Conservation (phyloP, 2,888 invertebrate species). For the Lutraria lutraria region DNA sequence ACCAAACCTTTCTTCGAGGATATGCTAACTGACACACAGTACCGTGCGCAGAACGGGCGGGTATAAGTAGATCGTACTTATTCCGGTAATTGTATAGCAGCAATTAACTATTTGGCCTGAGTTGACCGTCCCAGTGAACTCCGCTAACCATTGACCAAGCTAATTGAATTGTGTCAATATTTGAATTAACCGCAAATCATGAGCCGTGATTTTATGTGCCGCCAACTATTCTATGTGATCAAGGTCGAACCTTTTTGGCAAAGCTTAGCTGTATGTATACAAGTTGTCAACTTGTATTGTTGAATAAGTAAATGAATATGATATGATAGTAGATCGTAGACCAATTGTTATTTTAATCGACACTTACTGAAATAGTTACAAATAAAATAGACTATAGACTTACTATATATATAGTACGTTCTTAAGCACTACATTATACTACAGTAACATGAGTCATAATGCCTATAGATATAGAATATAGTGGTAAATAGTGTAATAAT, state of each 20-base stretch:
- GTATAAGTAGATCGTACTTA: not conserved
- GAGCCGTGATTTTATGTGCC: not conserved
- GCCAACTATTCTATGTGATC: not conserved
- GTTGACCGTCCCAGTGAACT: slow-evolving; percentile 40
- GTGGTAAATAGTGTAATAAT: too few species aligned
- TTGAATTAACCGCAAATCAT: not conserved
- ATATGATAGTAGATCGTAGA: too few species aligned
- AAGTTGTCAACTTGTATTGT: not conserved
- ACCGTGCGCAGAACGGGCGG: not conserved
- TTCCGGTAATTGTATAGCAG: slow-evolving; percentile 35
- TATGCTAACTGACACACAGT: not conserved
- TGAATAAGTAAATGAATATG: too few species aligned
- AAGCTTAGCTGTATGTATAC: not conserved
- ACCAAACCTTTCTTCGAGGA: not conserved
- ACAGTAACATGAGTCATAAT: too few species aligned
- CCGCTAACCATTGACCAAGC: slow-evolving; percentile 20
- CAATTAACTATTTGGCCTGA: slow-evolving; percentile 39
- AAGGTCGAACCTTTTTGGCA: not conserved
- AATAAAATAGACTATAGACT: too few species aligned
- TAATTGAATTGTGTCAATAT: slow-evolving; percentile 24
- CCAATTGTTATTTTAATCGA: too few species aligned
- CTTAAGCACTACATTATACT: too few species aligned
- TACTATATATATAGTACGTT: too few species aligned
- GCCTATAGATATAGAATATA: too few species aligned
- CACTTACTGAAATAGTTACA: too few species aligned